Evolutionary conservation across 2,113 vertebrate species (phyloP), one percentile per base, ranked within the genome.

Genomic region (Poecilia latipinna): DNA sequence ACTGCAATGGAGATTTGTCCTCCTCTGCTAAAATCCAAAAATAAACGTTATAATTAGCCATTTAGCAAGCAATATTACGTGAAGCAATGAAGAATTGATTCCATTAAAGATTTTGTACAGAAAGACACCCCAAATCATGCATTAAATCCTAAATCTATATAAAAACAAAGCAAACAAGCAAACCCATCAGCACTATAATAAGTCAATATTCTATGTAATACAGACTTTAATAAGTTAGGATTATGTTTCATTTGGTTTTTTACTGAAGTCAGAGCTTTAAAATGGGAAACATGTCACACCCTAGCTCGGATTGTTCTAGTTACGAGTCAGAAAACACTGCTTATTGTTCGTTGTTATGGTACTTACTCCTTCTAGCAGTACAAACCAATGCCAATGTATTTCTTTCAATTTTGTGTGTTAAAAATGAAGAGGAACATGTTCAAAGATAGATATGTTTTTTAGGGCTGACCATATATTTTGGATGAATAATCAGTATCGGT

Each of bases 1-100:
- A 32, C 29, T 72, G 44, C 70, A 66, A 32, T 19, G 24, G 33
- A 79, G 8, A 66, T 67, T 17, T 69, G 13, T 72, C 24, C 67
- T 70, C 0, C 13, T 51, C 17, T 5, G 60, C 13, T 60, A 7
- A 28, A 19, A 24, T 17, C 13, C 29, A 62, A 70, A 37, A 62
- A 57, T 31, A 17, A 61, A 33, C 2, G 7, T 33, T 8, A 19
- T 31, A 63, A 31, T 22, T 32, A 63, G 15, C 31, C 15, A 17
- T 32, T 63, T 17, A 28, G 13, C 29, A 28, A 63, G 29, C 61
- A 63, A 7, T 31, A 17, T 63, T 63, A 32, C 0, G 2, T 26
- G 32, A 63, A 63, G 61, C 29, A 7, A 19, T 28, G 4, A 48
- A 48, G 17, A 48, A 48, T 17, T 48, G 15, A 48, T 19, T 17